These are phyloP conservation scores for Nothobranchius kuhntae DNA, from an alignment of 2,113 vertebrate species.

Conservation along the genomic window DNA sequence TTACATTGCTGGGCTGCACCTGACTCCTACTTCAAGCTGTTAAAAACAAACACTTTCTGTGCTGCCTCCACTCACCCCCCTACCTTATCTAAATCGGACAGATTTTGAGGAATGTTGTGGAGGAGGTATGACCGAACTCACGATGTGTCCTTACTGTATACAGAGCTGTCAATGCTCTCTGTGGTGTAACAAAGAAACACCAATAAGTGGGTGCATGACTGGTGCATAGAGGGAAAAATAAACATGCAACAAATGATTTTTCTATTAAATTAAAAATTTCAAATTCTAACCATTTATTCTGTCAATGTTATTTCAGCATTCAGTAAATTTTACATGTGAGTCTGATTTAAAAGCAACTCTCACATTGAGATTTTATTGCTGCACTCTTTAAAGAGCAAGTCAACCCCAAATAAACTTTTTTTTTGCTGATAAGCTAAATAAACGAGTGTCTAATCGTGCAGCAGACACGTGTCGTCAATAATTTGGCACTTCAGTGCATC, in stretches of 20 bases:
- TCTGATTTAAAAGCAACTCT: not conserved
- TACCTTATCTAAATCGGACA: not conserved
- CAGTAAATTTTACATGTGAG: not conserved
- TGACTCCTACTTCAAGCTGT: slow-evolving; percentile 13
- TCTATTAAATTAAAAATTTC: no score
- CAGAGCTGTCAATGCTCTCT: slow-evolving; percentile 24
- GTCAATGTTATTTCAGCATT: not conserved
- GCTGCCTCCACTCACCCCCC: not conserved
- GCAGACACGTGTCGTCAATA: no score
- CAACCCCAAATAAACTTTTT: no score
- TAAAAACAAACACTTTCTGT: slow-evolving; percentile 1
- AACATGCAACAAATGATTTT: not conserved
- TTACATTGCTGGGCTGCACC: slow-evolving; percentile 4
- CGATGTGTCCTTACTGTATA: not conserved
- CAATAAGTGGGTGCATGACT: slow-evolving; percentile 16
- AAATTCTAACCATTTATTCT: no score
- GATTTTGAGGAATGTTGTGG: slow-evolving; percentile 6
- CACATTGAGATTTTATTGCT: no score
- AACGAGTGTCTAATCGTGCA: no score
- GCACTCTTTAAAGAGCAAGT: not conserved
- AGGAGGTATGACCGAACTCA: slow-evolving; percentile 3
- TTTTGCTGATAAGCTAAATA: no score
- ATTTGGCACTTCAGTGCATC: no score
- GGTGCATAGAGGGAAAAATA: slow-evolving; percentile 7
- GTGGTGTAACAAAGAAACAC: slow-evolving; percentile 2